Conservation (phyloP, 2,797 vertebrate species). For the Ciconia nigra region DNA sequence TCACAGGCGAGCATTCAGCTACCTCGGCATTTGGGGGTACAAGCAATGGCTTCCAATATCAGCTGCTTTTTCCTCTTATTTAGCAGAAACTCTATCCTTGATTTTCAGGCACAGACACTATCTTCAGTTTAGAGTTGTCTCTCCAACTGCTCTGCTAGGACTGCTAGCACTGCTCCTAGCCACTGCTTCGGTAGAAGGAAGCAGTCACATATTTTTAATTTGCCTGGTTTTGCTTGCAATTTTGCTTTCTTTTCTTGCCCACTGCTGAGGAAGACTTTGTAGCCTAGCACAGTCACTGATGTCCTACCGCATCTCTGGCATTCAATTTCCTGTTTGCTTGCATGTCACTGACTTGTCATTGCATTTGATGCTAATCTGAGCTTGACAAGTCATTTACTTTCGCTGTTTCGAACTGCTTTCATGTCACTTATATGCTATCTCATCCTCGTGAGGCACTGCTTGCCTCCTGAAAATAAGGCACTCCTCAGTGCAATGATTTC, state of each 20-base stretch:
- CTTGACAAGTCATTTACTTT: not conserved
- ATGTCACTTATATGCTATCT: conserved; percentile 23
- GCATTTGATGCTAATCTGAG: not conserved
- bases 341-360: not conserved
- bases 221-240: not conserved
- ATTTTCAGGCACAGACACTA: not conserved
- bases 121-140: not conserved
- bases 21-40: rapidly evolving
- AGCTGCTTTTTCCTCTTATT: not conserved
- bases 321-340: not conserved
- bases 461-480: not conserved
- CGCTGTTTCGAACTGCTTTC: conserved; percentile 8
- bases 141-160: not conserved
- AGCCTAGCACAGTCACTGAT: not conserved
- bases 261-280: not conserved
- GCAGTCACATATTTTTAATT: not conserved
- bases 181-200: not conserved
- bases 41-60: rapidly evolving
- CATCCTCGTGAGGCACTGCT: not conserved
- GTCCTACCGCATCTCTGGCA: not conserved
- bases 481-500: not conserved
- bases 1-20: rapidly evolving
- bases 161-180: not conserved
- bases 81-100: not conserved
- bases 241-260: not conserved